phyloP scores from a whole-genome alignment of 1,140 invertebrate species.

The Psix sp. region DNA sequence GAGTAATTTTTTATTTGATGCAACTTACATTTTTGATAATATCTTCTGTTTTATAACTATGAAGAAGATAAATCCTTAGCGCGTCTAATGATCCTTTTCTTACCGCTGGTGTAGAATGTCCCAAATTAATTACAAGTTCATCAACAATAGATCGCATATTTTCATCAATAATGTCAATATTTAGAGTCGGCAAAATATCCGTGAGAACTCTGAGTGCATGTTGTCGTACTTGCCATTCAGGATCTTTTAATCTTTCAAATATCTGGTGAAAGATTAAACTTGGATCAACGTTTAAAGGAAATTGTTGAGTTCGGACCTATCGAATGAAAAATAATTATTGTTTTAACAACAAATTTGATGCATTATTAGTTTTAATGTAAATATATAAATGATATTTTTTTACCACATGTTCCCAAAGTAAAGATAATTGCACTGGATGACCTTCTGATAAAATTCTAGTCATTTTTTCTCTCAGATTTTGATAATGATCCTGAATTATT shows the following conservation, averaged over 20 bases:
- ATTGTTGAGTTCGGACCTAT: constrained; percentile 71
- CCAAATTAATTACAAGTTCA: constrained; percentile 84
- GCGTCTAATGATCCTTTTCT: constrained; percentile 85
- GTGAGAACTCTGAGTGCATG: constrained; percentile 86
- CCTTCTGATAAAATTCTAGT: constrained; percentile 62
- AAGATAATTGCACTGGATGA: constrained; percentile 80
- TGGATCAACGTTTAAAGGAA: constrained; percentile 80
- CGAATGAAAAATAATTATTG: not conserved
- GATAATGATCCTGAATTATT: constrained; percentile 50
- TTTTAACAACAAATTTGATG: not conserved
- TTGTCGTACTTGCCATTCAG: constrained; percentile 88
- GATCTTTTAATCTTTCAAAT: constrained; percentile 83
- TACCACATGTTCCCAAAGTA: constrained; percentile 86
- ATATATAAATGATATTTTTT: constrained; percentile 9
- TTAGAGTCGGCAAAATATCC: constrained; percentile 84
- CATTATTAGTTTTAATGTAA: not conserved
- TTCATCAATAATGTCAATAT: constrained; percentile 79
- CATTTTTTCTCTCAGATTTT: constrained; percentile 58
- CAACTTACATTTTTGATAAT: constrained; percentile 63
- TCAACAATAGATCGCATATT: constrained; percentile 79
- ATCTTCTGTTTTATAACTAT: constrained; percentile 74
- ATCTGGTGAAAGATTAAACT: constrained; percentile 82
- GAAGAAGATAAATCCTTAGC: constrained; percentile 81
- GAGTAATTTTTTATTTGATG: constrained; percentile 1
- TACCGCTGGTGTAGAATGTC: constrained; percentile 85